phyloP scores from a whole-genome alignment of 2,888 invertebrate species.

The Phasia obesa region DNA sequence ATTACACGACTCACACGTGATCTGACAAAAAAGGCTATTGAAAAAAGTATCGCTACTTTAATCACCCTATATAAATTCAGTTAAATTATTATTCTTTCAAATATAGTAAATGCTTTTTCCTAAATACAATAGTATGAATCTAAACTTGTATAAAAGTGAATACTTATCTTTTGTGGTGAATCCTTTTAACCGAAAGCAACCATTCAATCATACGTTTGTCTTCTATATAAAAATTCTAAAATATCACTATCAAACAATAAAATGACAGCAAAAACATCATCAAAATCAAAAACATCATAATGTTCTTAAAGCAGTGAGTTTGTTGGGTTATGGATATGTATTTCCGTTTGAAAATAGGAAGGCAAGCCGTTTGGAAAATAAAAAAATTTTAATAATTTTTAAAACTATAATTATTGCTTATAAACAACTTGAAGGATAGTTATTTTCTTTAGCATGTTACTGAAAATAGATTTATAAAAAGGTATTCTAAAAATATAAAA shows the following conservation, averaged over 20 bases:
- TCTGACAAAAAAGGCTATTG: too few relatives aligned
- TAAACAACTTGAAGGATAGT: too few relatives aligned
- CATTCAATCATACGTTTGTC: constrained; percentile 58
- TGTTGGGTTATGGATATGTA: background rate
- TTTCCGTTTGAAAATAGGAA: constrained; percentile 13
- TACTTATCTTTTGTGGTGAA: constrained; percentile 51
- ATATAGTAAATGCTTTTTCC: constrained; percentile 24
- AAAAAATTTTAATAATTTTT: background rate
- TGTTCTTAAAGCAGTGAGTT: constrained; percentile 17
- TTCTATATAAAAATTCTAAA: constrained; percentile 45
- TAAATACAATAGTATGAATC: constrained; percentile 26
- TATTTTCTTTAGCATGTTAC: too few relatives aligned
- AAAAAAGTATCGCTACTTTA: too few relatives aligned
- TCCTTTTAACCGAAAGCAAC: constrained; percentile 54
- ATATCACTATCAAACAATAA: constrained; percentile 63
- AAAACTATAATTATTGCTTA: background rate
- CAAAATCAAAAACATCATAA: constrained; percentile 62
- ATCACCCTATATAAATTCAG: background rate
- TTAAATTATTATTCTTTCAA: background rate
- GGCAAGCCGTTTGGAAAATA: constrained; percentile 8
- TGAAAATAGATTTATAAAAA: too few relatives aligned
- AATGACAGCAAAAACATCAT: constrained; percentile 61
- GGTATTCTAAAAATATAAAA: background rate
- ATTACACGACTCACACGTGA: too few relatives aligned
- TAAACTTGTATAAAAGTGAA: constrained; percentile 6